phyloP scores from a whole-genome alignment of 2,113 vertebrate species.

The Otis tarda region DNA sequence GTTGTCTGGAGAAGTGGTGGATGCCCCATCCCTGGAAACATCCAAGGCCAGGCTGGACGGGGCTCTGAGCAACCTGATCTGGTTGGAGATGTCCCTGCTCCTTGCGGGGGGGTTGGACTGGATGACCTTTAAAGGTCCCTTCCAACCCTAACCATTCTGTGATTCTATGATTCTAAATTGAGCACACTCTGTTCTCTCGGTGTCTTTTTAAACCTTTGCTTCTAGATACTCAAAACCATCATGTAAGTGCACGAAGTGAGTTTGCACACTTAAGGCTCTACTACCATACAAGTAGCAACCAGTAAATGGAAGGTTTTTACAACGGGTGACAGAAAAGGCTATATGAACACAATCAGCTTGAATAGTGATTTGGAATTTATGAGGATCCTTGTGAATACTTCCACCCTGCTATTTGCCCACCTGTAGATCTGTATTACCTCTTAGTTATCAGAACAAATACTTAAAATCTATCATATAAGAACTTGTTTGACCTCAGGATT shows the following conservation, averaged over 20 bases:
- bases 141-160: too few species aligned
- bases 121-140: too few species aligned
- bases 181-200: neutral
- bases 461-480: constrained; percentile 66
- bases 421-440: constrained; percentile 41
- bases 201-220: neutral
- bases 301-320: neutral
- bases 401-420: neutral
- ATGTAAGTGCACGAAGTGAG: neutral
- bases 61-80: too few species aligned
- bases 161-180: neutral
- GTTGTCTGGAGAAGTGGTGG: too few species aligned
- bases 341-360: neutral
- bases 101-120: too few species aligned
- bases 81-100: too few species aligned
- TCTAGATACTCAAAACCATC: neutral
- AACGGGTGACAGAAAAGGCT: neutral
- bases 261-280: neutral
- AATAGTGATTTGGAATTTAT: neutral
- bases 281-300: neutral
- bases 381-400: neutral
- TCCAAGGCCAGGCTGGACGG: too few species aligned
- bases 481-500: constrained; percentile 70
- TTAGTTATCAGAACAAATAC: constrained; percentile 56
- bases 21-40: too few species aligned